phyloP scores from a whole-genome alignment of 2,888 invertebrate species.

The Troglohyphantes excavatus region DNA sequence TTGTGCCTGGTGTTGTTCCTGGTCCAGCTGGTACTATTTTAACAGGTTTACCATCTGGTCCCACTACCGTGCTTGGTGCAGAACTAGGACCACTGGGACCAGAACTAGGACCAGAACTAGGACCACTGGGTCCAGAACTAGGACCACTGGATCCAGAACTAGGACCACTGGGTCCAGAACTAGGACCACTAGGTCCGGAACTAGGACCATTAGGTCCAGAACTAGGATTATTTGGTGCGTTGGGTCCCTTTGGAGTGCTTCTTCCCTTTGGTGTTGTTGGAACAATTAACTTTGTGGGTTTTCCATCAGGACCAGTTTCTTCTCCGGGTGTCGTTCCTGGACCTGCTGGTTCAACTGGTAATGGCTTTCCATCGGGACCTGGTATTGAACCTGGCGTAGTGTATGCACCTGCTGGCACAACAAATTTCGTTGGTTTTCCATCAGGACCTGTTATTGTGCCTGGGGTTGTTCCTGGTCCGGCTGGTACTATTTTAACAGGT shows the following conservation, averaged over 20 bases:
- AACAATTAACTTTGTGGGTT: too few species aligned
- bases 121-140: too few species aligned
- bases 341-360: conserved; percentile 17
- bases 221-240: too few species aligned
- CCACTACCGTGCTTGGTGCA: conserved; percentile 5
- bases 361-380: conserved; percentile 19
- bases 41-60: conserved; percentile 19
- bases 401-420: conserved; percentile 6
- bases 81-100: too few species aligned
- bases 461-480: conserved; percentile 16
- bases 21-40: not conserved
- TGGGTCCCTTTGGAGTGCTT: not conserved
- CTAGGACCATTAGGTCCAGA: too few species aligned
- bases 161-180: too few species aligned
- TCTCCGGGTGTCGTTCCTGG: conserved; percentile 29
- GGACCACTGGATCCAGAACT: too few species aligned
- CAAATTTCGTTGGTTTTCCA: conserved; percentile 1
- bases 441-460: conserved; percentile 21
- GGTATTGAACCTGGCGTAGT: conserved; percentile 20
- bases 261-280: not conserved
- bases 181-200: too few species aligned
- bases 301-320: not conserved
- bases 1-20: conserved; percentile 14
- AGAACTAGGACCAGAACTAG: too few species aligned
- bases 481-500: conserved; percentile 18